A percentile compares a stretch with the other conserved stretches of the same genome.
Evolutionary conservation across 37 sponge, comb jelly and placozoan species (phyloP).

Genomic region (Oopsacas minuta): DNA sequence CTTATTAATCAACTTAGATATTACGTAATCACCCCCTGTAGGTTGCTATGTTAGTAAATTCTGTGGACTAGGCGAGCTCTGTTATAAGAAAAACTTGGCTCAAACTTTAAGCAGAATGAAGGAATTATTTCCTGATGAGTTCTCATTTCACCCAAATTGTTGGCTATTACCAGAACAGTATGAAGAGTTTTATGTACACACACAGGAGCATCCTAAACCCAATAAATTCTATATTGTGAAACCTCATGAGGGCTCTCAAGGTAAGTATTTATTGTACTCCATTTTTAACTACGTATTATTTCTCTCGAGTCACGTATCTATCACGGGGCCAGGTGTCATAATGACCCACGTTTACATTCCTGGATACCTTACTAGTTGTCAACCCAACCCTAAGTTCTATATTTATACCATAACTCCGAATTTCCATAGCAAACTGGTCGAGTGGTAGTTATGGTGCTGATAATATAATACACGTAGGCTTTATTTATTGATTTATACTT

Average conservation of each 20-base stretch:
- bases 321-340: too few relatives aligned
- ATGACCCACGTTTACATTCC: too few relatives aligned
- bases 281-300: too few relatives aligned
- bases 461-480: too few relatives aligned
- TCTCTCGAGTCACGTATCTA: too few relatives aligned
- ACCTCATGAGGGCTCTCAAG: constrained; percentile 45
- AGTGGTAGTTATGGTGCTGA: too few relatives aligned
- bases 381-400: too few relatives aligned
- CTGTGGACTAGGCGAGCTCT: constrained; percentile 21
- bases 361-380: too few relatives aligned
- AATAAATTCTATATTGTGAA: constrained; percentile 37
- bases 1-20: neutral
- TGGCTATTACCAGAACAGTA: constrained; percentile 40
- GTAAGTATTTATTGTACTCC: neutral
- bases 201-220: neutral
- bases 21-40: too few relatives aligned
- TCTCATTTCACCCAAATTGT: constrained; percentile 29
- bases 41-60: constrained; percentile 23
- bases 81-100: constrained; percentile 21
- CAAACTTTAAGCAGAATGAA: constrained; percentile 31
- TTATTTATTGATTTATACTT: too few relatives aligned
- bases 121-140: constrained; percentile 36
- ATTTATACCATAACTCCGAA: too few relatives aligned
- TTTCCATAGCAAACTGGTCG: too few relatives aligned
- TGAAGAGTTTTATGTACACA: constrained; percentile 21